These are phyloP conservation scores for Mesoclemmys tuberculata DNA, from an alignment of 2,113 vertebrate genomes.

Conservation along the genomic window DNA sequence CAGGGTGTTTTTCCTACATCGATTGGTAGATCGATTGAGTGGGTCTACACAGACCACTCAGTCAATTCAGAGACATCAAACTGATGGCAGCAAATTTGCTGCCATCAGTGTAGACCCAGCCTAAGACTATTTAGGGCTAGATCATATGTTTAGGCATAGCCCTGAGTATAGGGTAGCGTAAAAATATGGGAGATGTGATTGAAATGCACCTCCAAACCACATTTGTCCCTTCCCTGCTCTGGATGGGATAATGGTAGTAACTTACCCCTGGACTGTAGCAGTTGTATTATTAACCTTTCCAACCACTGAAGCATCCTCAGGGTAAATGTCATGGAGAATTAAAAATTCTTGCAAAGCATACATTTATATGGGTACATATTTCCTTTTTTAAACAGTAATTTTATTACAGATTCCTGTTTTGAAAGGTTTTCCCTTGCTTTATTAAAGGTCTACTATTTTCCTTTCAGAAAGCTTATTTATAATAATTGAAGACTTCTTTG, in stretches of 20 bases:
- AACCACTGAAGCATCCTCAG: background rate
- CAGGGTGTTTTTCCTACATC: no score
- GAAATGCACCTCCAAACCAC: background rate
- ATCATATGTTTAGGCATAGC: fast-evolving
- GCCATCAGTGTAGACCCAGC: no score
- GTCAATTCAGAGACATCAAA: no score
- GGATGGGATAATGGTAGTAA: fast-evolving
- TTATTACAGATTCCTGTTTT: background rate
- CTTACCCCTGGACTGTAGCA: background rate
- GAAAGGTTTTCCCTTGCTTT: background rate
- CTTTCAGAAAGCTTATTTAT: background rate
- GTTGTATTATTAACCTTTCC: background rate
- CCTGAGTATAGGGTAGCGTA: background rate
- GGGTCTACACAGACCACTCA: no score
- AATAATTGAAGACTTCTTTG: background rate
- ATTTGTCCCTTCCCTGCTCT: background rate
- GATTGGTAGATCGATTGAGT: no score
- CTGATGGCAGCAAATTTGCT: no score
- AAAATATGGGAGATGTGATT: background rate
- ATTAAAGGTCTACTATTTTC: background rate
- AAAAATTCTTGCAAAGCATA: background rate
- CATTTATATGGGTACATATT: background rate
- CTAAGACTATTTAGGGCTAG: background rate
- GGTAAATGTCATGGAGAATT: background rate
- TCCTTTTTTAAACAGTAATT: background rate